phyloP scores from a whole-genome alignment of 2,888 invertebrate species.

The Platycnemis pennipes region DNA sequence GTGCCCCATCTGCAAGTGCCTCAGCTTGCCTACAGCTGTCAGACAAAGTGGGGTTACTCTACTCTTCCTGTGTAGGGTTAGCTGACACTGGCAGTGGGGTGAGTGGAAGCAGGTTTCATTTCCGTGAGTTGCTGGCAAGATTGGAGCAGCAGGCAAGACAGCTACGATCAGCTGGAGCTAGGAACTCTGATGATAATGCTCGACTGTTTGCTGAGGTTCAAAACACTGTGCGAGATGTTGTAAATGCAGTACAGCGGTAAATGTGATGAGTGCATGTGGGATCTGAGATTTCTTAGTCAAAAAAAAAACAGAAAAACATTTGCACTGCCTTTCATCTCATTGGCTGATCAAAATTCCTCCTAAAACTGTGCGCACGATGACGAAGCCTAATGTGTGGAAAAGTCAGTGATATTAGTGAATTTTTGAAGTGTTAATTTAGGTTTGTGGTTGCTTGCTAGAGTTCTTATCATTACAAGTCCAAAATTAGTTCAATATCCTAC shows the following conservation, averaged over 20 bases:
- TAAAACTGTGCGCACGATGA: conserved; percentile 29
- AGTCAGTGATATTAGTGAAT: conserved; percentile 62
- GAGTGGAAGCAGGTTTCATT: conserved; percentile 83
- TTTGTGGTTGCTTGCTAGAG: conserved; percentile 56
- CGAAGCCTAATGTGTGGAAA: conserved; percentile 45
- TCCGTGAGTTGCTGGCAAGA: conserved; percentile 87
- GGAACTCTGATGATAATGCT: conserved; percentile 86
- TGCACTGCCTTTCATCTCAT: conserved; percentile 65
- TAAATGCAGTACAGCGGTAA: conserved; percentile 87
- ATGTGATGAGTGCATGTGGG: conserved; percentile 69
- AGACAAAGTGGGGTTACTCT: conserved; percentile 89
- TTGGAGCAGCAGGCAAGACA: conserved; percentile 86
- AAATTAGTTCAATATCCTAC: conserved; percentile 21
- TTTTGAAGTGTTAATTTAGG: conserved; percentile 40
- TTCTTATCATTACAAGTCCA: conserved; percentile 23
- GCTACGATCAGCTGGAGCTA: conserved; percentile 85
- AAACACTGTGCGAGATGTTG: conserved; percentile 86
- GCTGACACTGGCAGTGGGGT: conserved; percentile 82
- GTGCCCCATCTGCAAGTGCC: conserved; percentile 80
- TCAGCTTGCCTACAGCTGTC: conserved; percentile 90
- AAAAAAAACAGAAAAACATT: conserved; percentile 28
- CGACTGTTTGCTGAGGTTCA: conserved; percentile 87
- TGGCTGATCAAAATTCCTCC: conserved; percentile 38
- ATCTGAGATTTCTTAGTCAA: conserved; percentile 6
- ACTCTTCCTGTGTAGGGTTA: conserved; percentile 90